Evolutionary conservation across 2,113 vertebrate genomes (phyloP).

Genomic region (Pedetes capensis): DNA sequence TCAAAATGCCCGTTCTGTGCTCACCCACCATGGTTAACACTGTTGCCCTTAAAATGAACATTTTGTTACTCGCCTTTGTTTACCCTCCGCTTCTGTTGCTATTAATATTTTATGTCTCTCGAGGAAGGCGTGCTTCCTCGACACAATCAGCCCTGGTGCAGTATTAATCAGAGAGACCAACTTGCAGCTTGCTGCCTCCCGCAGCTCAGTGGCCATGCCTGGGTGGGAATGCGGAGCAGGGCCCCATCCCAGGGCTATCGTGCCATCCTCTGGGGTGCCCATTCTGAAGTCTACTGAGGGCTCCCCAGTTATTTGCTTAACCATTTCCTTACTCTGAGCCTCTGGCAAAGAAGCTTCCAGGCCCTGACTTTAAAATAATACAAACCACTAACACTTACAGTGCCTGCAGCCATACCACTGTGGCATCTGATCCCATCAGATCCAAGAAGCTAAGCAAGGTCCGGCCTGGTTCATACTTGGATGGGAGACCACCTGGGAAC

Average conservation of each 20-base stretch:
- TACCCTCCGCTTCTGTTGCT: constrained; percentile 76
- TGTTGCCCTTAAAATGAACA: constrained; percentile 65
- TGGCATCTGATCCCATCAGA: no score
- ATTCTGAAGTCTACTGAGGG: neutral
- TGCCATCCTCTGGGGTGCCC: neutral
- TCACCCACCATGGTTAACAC: constrained; percentile 37
- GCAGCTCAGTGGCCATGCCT: accelerated
- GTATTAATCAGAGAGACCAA: constrained; percentile 54
- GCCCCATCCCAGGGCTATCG: no score
- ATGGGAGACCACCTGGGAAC: no score
- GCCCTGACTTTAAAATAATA: constrained; percentile 55
- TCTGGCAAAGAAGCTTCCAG: constrained; percentile 14
- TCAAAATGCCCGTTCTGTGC: neutral
- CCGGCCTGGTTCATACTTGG: no score
- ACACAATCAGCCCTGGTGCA: constrained; percentile 61
- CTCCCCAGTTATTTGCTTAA: constrained; percentile 21
- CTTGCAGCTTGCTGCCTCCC: neutral
- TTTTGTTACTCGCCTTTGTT: constrained; percentile 78
- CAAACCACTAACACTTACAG: constrained; percentile 52
- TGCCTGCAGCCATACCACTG: no score
- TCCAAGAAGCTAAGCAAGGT: no score
- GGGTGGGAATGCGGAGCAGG: neutral
- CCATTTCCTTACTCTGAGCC: neutral
- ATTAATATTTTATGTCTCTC: constrained; percentile 82
- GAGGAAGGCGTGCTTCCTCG: constrained; percentile 68